phyloP scores from a whole-genome alignment of 2,888 invertebrate species.

The Tenthredo scrophulariae region DNA sequence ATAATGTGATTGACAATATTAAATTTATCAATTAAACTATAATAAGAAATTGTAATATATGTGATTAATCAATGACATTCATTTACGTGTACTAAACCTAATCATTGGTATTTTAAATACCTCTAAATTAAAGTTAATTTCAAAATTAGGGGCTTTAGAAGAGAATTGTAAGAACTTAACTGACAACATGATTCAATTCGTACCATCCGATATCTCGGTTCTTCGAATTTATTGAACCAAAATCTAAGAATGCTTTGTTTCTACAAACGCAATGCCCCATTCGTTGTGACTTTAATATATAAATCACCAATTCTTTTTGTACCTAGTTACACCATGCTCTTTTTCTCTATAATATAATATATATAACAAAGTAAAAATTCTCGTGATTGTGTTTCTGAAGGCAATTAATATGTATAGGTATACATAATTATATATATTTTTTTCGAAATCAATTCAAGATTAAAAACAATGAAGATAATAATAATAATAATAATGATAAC shows the following conservation, averaged over 20 bases:
- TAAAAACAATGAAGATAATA: not conserved
- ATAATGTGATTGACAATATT: constrained; percentile 38
- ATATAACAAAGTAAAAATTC: not conserved
- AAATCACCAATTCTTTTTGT: not conserved
- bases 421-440: no score
- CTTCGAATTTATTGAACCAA: not conserved
- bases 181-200: not conserved
- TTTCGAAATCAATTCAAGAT: not conserved
- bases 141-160: not conserved
- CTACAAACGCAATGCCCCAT: not conserved
- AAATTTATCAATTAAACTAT: not conserved
- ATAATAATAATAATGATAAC: not conserved
- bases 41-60: not conserved
- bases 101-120: not conserved
- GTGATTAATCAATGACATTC: constrained; percentile 6
- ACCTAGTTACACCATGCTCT: not conserved
- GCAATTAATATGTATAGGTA: not conserved
- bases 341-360: not conserved
- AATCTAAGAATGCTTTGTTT: not conserved
- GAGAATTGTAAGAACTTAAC: not conserved
- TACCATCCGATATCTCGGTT: not conserved
- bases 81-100: not conserved
- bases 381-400: not conserved
- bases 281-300: not conserved
- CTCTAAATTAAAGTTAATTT: no score